Conservation (phyloP, 2,888 invertebrate species). For the Diaperis boleti region DNA sequence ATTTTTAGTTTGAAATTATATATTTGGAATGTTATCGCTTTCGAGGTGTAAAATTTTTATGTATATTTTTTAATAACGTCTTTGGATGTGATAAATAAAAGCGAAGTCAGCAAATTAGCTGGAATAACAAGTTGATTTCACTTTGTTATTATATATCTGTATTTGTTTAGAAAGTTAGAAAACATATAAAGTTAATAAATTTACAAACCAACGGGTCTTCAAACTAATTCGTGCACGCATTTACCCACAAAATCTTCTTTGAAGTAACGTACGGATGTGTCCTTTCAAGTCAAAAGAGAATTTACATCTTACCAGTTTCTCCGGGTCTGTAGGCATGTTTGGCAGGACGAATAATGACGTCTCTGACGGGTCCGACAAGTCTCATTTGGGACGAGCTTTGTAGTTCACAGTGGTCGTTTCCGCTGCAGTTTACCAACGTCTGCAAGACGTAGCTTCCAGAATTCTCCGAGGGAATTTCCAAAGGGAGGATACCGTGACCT, state of each 20-base stretch:
- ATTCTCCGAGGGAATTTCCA: constrained; percentile 73
- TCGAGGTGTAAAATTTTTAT: constrained; percentile 16
- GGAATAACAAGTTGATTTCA: too few species aligned
- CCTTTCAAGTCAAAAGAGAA: constrained; percentile 15
- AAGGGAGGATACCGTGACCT: constrained; percentile 75
- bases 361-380: constrained; percentile 74
- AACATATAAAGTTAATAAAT: too few species aligned
- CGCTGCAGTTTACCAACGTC: constrained; percentile 73
- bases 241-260: too few species aligned
- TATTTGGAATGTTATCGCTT: constrained; percentile 8
- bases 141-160: too few species aligned
- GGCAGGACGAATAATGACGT: constrained; percentile 75
- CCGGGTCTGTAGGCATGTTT: constrained; percentile 74
- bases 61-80: too few species aligned
- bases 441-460: constrained; percentile 73
- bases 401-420: constrained; percentile 69
- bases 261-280: neutral
- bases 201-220: too few species aligned
- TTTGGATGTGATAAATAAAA: too few species aligned
- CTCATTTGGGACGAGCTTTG: constrained; percentile 73
- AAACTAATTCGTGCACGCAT: too few species aligned
- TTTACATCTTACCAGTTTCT: constrained; percentile 68
- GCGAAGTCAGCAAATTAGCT: too few species aligned
- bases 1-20: constrained; percentile 16
- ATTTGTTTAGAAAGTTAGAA: too few species aligned